phyloP scores from a whole-genome alignment of 2,888 invertebrate genomes.

The Sphaerophoria rueppellii region DNA sequence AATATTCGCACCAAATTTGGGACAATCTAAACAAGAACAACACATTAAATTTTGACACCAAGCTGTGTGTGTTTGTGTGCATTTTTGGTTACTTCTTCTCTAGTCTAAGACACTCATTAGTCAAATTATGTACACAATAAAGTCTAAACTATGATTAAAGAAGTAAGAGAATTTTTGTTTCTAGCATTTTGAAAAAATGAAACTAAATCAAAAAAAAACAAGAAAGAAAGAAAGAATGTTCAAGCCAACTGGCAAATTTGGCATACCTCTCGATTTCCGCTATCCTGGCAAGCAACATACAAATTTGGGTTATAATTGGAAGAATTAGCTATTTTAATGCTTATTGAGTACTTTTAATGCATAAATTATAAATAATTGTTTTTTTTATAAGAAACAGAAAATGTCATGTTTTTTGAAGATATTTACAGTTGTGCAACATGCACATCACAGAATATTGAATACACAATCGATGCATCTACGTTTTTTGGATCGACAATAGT shows the following conservation, averaged over 20 bases:
- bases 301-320: constrained; percentile 77
- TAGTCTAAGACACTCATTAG: constrained; percentile 6
- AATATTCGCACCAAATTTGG: constrained; percentile 98
- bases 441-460: constrained; percentile 65
- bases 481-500: too few species aligned
- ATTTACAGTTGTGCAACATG: constrained; percentile 69
- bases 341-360: constrained; percentile 72
- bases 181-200: constrained; percentile 26
- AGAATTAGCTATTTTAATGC: constrained; percentile 70
- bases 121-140: constrained; percentile 7
- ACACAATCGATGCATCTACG: constrained; percentile 59
- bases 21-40: constrained; percentile 89
- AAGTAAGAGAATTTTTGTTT: background rate
- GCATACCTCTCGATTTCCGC: constrained; percentile 88
- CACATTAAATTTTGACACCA: background rate
- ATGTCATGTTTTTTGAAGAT: background rate
- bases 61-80: background rate
- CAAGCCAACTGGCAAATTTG: constrained; percentile 80
- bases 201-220: constrained; percentile 47
- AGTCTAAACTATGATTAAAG: constrained; percentile 17
- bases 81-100: too few species aligned
- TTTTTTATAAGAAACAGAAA: constrained; percentile 73
- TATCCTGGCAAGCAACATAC: constrained; percentile 85
- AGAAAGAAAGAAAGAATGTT: constrained; percentile 76
- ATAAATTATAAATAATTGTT: constrained; percentile 74